Base-by-base conservation (phyloP, 64 coral and sea anemone genomes). In the Orbicella faveolata region DNA sequence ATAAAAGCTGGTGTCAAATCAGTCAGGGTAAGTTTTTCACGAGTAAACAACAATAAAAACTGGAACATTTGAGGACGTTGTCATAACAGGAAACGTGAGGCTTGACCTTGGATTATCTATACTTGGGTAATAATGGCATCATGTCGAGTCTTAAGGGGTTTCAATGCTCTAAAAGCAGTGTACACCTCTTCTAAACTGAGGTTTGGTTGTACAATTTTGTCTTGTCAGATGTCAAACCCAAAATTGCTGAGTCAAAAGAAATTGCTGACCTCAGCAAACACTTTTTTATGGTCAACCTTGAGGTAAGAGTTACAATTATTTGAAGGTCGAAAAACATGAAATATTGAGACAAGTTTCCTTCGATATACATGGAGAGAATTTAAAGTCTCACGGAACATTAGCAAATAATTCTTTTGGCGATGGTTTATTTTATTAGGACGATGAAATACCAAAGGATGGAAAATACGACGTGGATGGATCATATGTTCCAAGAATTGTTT, bases 281-380 rank as follows among this genome's bases (percentile, higher is more conserved):
- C 65, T 98, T 98, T 78, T 74, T 98, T 17, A 89, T 98, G 96
- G 86, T 98, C 15, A 98, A 98, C 44, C 88, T 98, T 10, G 90
- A 98, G 93, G 96, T 98, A 80, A 74, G 72, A 48, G 35, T 21
- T 14, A 61, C 16, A 34, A 30, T 14, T 61, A 15, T 4, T 44
- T 20, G 9, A 20, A 7, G 1, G 23, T 20, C 30, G 30, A 30
- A 23, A 23, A 67, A 67, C 4, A 19, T 21, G 21, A 67, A 67
- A 67, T 6, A 18, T 44, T 76, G 75, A 17, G 7, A 19, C 13
- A 61, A 18, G 2, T 59, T 10, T 62, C 0, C 37, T 51, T 52
- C 17, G 6, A 23, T 69, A 23, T 23, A 9, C 20, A 23, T 69
- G 8, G 9, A 70, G 14, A 48, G 44, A 41, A 41, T 16, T 64